Evolutionary conservation across 2,888 invertebrate species (phyloP).

Genomic region (Coelogynopora nodosa): DNA sequence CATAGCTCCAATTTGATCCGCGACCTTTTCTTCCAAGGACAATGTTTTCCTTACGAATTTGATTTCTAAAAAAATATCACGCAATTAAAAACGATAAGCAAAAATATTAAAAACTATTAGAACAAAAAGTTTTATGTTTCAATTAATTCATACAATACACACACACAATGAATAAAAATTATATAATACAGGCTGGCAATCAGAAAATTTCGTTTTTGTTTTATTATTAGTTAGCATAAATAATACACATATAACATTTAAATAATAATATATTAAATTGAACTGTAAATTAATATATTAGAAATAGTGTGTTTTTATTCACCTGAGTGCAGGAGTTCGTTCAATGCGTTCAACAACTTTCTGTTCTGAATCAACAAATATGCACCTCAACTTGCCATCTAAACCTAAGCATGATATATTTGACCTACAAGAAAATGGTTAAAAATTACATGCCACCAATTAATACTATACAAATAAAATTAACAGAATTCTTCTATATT

Average conservation of each 20-base stretch:
- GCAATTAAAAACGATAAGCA: background rate
- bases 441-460: background rate
- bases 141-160: too few relatives aligned
- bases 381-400: background rate
- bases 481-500: too few relatives aligned
- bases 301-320: too few relatives aligned
- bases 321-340: background rate
- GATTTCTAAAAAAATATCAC: background rate
- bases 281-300: too few relatives aligned
- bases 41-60: slow-evolving; percentile 31
- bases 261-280: too few relatives aligned
- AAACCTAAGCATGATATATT: background rate
- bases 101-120: too few relatives aligned
- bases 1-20: slow-evolving; percentile 35
- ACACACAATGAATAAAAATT: too few relatives aligned
- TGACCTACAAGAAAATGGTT: background rate
- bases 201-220: too few relatives aligned
- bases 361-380: slow-evolving; percentile 37
- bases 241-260: too few relatives aligned
- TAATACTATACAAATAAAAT: background rate
- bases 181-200: too few relatives aligned
- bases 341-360: slow-evolving; percentile 36
- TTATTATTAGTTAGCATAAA: too few relatives aligned
- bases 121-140: too few relatives aligned
- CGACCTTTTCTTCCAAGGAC: background rate